Evolutionary conservation across 2,797 vertebrate species (phyloP).

Genomic region (Mionectes olivaceus): DNA sequence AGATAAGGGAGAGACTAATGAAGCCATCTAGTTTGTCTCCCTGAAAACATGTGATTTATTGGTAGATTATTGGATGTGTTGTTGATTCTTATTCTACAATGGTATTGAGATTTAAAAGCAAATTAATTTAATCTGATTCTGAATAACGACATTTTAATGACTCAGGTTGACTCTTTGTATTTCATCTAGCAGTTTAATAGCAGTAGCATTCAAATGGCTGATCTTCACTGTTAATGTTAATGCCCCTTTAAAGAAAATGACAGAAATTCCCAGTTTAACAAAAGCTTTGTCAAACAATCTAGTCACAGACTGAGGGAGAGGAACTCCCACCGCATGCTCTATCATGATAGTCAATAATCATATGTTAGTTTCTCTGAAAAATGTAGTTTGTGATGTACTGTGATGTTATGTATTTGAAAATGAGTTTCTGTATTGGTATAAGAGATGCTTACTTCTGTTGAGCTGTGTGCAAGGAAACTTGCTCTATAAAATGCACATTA

Average conservation of each 20-base stretch:
- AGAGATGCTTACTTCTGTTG: neutral
- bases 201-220: neutral
- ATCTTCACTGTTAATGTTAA: neutral
- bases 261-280: neutral
- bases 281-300: neutral
- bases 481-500: neutral
- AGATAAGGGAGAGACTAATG: neutral
- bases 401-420: neutral
- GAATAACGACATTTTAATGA: neutral
- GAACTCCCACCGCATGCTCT: neutral
- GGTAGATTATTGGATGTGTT: neutral
- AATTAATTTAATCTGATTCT: neutral
- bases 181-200: neutral
- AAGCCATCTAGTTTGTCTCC: accelerated
- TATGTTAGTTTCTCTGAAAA: neutral
- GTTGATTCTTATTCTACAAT: neutral
- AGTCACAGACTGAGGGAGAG: neutral
- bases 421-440: neutral
- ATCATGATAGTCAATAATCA: neutral
- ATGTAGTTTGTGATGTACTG: neutral
- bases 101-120: neutral
- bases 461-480: neutral
- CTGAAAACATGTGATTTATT: neutral
- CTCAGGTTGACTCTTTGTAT: neutral
- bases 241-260: neutral